A percentile compares a stretch with the other conserved stretches of the same genome.
These are phyloP conservation scores for Notolabrus celidotus DNA, from an alignment of 2,797 vertebrate species.

Conservation along the genomic window DNA sequence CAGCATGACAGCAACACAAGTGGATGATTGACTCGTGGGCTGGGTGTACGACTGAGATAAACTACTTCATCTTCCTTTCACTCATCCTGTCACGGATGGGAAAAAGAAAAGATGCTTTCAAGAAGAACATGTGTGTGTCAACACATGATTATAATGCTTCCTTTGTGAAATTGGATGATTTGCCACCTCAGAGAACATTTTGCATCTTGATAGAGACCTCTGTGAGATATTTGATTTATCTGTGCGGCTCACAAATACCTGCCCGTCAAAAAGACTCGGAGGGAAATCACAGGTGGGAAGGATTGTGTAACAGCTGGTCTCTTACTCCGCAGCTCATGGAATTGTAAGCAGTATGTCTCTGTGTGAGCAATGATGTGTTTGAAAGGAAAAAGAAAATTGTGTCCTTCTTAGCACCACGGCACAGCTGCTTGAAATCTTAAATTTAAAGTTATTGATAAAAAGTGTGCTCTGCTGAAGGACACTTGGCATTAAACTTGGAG, in stretches of 20 bases:
- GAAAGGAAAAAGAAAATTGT: constrained; percentile 14
- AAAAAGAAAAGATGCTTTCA: constrained; percentile 58
- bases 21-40: constrained; percentile 73
- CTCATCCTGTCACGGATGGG: constrained; percentile 70
- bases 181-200: constrained; percentile 63
- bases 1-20: constrained; percentile 53
- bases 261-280: constrained; percentile 66
- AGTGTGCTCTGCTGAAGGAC: constrained; percentile 43
- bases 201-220: constrained; percentile 61
- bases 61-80: constrained; percentile 69
- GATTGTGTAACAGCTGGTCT: constrained; percentile 59
- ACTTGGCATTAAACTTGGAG: constrained; percentile 14
- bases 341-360: constrained; percentile 6
- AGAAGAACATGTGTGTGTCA: constrained; percentile 54
- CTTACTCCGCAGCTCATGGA: constrained; percentile 32
- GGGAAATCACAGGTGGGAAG: constrained; percentile 51
- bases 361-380: constrained; percentile 36
- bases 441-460: constrained; percentile 39
- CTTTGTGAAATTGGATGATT: constrained; percentile 67
- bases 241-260: constrained; percentile 60
- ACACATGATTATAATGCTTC: constrained; percentile 60
- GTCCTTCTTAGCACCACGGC: constrained; percentile 49
- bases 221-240: constrained; percentile 56
- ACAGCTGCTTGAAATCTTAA: constrained; percentile 57
- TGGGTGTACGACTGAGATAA: constrained; percentile 70